phyloP scores from a whole-genome alignment of 2,888 invertebrate species.

The Dastarcus helophoroides region DNA sequence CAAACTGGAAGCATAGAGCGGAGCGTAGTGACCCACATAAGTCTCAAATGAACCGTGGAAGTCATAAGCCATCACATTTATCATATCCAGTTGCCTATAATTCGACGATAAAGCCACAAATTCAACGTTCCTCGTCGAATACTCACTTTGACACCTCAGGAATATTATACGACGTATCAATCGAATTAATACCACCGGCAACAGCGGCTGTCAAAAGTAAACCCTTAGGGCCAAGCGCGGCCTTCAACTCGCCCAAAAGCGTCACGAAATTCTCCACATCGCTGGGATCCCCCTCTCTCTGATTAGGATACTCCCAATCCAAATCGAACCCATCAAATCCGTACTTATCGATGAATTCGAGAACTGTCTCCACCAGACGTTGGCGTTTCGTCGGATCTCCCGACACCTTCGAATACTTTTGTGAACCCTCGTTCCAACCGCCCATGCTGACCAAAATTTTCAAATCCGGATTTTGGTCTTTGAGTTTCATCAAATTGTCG shows the following conservation, averaged over 20 bases:
- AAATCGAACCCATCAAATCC: constrained; percentile 72
- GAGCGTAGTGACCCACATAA: constrained; percentile 10
- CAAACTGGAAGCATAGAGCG: constrained; percentile 9
- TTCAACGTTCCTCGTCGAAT: no score
- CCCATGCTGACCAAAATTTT: constrained; percentile 13
- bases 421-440: constrained; percentile 12
- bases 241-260: constrained; percentile 21
- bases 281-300: constrained; percentile 14
- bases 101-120: no score
- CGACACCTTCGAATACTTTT: constrained; percentile 11
- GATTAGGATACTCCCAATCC: constrained; percentile 77
- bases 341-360: constrained; percentile 52
- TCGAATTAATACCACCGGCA: constrained; percentile 20
- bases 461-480: constrained; percentile 6
- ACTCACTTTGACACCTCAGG: constrained; percentile 15
- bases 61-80: constrained; percentile 12
- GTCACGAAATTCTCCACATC: constrained; percentile 17
- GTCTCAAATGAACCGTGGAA: constrained; percentile 9
- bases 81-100: constrained; percentile 9
- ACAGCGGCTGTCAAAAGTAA: constrained; percentile 25
- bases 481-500: constrained; percentile 6
- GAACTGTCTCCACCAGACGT: constrained; percentile 8
- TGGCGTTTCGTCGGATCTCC: constrained; percentile 5
- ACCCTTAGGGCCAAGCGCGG: constrained; percentile 18
- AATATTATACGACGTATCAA: constrained; percentile 22